phyloP scores from a whole-genome alignment of 2,113 vertebrate genomes.

The Sphyrna mokarran region DNA sequence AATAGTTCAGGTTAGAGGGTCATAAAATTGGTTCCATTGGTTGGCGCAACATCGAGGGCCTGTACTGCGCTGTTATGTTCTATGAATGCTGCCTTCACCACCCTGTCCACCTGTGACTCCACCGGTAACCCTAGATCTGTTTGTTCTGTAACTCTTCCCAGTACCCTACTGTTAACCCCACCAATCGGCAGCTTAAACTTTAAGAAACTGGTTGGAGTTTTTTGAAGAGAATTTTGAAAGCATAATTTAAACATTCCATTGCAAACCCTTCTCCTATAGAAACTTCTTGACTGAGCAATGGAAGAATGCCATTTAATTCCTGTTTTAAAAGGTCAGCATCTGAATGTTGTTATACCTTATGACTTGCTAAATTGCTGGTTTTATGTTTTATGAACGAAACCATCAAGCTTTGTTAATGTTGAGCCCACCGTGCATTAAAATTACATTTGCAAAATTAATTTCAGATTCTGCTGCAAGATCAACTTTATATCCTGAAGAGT shows the following conservation, averaged over 20 bases:
- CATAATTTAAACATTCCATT: not conserved
- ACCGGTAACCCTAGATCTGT: too few species aligned
- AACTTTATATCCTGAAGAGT: slow-evolving; percentile 47
- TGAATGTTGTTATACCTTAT: not conserved
- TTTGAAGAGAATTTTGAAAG: not conserved
- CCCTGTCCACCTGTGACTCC: too few species aligned
- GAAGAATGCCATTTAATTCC: not conserved
- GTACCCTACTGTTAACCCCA: too few species aligned
- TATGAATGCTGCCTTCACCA: too few species aligned
- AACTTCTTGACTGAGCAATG: not conserved
- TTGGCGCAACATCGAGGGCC: too few species aligned
- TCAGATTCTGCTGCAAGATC: slow-evolving; percentile 42
- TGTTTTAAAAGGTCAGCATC: not conserved
- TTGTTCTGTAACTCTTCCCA: too few species aligned
- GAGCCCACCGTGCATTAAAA: not conserved
- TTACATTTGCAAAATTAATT: slow-evolving; percentile 13
- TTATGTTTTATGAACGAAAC: not conserved
- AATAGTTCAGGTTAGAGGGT: too few species aligned
- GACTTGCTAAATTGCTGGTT: not conserved
- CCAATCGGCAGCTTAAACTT: too few species aligned
- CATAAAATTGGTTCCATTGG: too few species aligned
- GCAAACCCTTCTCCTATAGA: too few species aligned
- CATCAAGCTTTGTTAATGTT: not conserved
- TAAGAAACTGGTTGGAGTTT: not conserved
- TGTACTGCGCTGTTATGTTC: too few species aligned